Percentiles rank a stretch among this genome's conserved stretches.
These are phyloP conservation scores for Clunio marinus DNA, from an alignment of 2,888 invertebrate genomes.

Conservation along the genomic window DNA sequence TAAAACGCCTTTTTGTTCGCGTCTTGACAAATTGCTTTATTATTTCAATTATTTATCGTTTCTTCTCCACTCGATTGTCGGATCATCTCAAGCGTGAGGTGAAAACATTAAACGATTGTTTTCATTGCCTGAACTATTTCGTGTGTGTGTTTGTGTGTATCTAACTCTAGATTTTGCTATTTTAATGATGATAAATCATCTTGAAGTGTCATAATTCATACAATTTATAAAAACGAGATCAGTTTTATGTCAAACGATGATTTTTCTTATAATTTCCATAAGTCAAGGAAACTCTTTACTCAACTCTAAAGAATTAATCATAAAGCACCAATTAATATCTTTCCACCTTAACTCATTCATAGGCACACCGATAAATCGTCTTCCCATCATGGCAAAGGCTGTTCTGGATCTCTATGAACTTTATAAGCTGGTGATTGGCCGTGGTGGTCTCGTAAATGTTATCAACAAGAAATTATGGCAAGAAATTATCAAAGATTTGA, in stretches of 20 bases:
- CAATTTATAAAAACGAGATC: not conserved
- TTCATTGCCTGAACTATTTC: constrained; percentile 8
- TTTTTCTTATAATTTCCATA: no score
- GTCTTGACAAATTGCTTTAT: constrained; percentile 37
- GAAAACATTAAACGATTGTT: no score
- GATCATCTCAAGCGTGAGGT: no score
- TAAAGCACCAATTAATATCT: constrained; percentile 1
- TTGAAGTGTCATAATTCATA: not conserved
- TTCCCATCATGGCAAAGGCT: constrained; percentile 99
- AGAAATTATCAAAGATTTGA: constrained; percentile 99
- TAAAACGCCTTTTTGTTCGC: not conserved
- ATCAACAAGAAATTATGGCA: constrained; percentile 99
- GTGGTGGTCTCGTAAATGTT: constrained; percentile 97
- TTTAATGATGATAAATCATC: not conserved
- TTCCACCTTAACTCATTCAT: no score
- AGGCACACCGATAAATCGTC: constrained; percentile 97
- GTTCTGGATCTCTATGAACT: constrained; percentile 96
- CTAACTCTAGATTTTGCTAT: not conserved
- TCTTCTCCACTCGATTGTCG: not conserved
- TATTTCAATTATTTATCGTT: constrained; percentile 34
- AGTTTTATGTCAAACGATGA: not conserved
- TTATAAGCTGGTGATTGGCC: constrained; percentile 93
- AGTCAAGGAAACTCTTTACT: not conserved
- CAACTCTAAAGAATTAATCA: no score
- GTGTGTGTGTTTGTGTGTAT: not conserved